Conservation (phyloP, 2,888 invertebrate species). For the Acanthacorydalis orientalis region DNA sequence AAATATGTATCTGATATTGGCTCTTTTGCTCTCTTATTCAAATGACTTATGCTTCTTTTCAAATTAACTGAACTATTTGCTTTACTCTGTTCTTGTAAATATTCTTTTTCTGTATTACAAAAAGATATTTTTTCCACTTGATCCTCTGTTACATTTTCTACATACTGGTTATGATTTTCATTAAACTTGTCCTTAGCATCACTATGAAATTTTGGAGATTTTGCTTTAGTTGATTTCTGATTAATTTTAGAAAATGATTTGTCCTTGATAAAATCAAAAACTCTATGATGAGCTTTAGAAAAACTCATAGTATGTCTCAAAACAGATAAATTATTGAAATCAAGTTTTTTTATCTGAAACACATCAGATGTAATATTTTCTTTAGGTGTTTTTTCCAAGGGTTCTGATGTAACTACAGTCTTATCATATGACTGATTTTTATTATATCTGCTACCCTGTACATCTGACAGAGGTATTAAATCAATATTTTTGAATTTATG, state of each 20-base stretch:
- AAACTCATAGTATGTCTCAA: not conserved
- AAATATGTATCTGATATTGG: not conserved
- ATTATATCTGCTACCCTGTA: not conserved
- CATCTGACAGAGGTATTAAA: slow-evolving; percentile 2
- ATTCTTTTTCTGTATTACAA: not conserved
- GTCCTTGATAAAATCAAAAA: not conserved
- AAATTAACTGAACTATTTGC: not conserved
- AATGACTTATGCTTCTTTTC: not conserved
- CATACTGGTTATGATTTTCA: not conserved
- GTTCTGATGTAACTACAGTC: not conserved
- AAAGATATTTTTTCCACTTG: not conserved
- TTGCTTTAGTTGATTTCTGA: not conserved
- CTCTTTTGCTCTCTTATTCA: not conserved
- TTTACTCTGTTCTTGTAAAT: not conserved
- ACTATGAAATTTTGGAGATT: not conserved
- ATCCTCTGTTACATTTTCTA: not conserved
- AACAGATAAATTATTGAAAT: not conserved
- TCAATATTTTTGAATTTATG: slow-evolving; percentile 4
- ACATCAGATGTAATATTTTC: not conserved
- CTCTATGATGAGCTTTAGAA: not conserved
- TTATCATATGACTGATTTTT: not conserved
- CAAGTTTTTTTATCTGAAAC: not conserved
- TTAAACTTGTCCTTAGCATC: not conserved
- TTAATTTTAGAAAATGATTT: not conserved
- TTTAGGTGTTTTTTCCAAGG: not conserved